These are phyloP conservation scores for Incurvaria masculella DNA, from an alignment of 2,888 invertebrate species.

Conservation along the genomic window DNA sequence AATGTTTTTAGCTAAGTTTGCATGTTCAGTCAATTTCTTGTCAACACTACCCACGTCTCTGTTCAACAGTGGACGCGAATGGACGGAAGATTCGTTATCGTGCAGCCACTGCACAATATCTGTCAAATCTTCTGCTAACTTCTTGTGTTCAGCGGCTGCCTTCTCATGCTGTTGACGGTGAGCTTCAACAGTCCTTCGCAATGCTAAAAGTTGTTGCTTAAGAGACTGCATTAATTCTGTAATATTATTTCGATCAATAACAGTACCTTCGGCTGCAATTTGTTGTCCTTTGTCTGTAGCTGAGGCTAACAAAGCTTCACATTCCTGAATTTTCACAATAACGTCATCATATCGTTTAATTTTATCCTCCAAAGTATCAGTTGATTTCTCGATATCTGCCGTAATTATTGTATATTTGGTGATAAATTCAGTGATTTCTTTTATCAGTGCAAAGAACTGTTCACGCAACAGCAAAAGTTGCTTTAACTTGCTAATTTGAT, in stretches of 20 bases:
- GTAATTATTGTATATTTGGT: slow-evolving; percentile 83
- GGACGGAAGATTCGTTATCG: slow-evolving; percentile 75
- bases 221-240: slow-evolving; percentile 84
- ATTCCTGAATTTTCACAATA: slow-evolving; percentile 83
- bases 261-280: slow-evolving; percentile 86
- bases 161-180: slow-evolving; percentile 85
- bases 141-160: slow-evolving; percentile 84
- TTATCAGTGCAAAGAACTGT: slow-evolving; percentile 82
- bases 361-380: slow-evolving; percentile 79
- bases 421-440: slow-evolving; percentile 85
- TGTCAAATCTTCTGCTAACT: slow-evolving; percentile 79
- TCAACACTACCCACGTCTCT: slow-evolving; percentile 78
- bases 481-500: slow-evolving; percentile 77
- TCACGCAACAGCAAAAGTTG: slow-evolving; percentile 78
- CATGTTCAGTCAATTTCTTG: slow-evolving; percentile 75
- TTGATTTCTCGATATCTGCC: slow-evolving; percentile 80
- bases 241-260: slow-evolving; percentile 82
- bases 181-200: slow-evolving; percentile 79
- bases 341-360: slow-evolving; percentile 85
- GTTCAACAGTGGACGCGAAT: slow-evolving; percentile 77
- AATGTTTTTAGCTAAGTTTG: slow-evolving; percentile 64
- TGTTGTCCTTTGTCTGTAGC: slow-evolving; percentile 92
- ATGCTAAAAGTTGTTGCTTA: slow-evolving; percentile 76
- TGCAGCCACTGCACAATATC: slow-evolving; percentile 81
- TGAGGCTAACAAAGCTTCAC: slow-evolving; percentile 81